Percentiles rank a stretch among this genome's conserved stretches.
Evolutionary conservation across 2,888 invertebrate genomes (phyloP).

Genomic region (Tolmerus cingulatus): DNA sequence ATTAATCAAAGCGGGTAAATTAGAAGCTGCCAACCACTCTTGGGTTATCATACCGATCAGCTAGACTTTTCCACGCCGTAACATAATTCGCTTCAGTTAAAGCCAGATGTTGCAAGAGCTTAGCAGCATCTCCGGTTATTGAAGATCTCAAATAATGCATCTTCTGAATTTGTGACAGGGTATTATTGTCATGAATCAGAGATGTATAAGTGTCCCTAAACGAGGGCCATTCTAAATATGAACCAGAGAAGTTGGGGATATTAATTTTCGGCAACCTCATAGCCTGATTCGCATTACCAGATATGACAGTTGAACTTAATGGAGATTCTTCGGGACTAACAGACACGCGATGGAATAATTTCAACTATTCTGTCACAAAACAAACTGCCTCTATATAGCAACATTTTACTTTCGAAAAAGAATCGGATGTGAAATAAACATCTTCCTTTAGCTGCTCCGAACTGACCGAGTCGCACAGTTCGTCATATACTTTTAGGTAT

Average conservation of each 20-base stretch:
- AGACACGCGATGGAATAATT: neutral
- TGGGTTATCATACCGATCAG: neutral
- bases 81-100: neutral
- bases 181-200: neutral
- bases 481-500: neutral
- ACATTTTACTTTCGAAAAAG: neutral
- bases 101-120: neutral
- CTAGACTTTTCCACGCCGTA: neutral
- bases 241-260: neutral
- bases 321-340: neutral
- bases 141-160: neutral
- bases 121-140: neutral
- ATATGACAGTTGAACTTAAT: neutral
- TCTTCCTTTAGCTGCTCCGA: neutral
- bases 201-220: neutral
- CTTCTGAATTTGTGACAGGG: neutral
- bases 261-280: neutral
- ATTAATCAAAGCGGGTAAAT: neutral
- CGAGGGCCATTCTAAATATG: neutral
- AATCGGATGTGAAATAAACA: neutral
- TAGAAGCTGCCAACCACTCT: neutral
- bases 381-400: neutral
- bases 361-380: neutral
- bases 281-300: neutral
- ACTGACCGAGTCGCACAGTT: neutral